Base-by-base conservation (phyloP, 2,113 vertebrate species). In the Thermophis baileyi region DNA sequence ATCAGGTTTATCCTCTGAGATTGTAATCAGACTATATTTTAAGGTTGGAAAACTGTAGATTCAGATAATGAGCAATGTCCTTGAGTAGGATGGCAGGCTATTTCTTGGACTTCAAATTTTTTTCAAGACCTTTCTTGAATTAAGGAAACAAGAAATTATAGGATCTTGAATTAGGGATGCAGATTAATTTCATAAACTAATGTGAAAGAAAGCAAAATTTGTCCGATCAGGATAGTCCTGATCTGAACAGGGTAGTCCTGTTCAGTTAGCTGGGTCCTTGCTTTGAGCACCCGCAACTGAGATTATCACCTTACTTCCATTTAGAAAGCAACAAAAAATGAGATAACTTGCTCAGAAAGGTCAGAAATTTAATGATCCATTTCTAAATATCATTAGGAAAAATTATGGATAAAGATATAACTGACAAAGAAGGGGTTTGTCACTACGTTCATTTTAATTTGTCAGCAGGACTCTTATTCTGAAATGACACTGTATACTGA, bases 341-440 rank as follows among this genome's bases (percentile, higher is more conserved):
- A 50, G 93, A 6, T 88, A 92, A 93, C 92, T 25, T 92, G 96
- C 85, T 91, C 89, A 88, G 91, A 86, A 24, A 88, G 50, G 91
- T 55, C 16, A 92, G 92, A 50, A 89, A 60, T 24, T 6, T 47
- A 86, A 87, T n/a, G 3, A 57, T 47, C 24, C 35, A 86, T 55
- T 86, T 46, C 20, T 14, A 74, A 51, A 50, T 69, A 53, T 35
- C 35, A 85, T 44, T 87, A 85, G 54, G 16, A 91, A 85, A 81
- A 16, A n/a, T 25, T 22, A 50, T 55, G 53, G 22, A 40, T n/a
- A 81, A 12, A 51, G 8, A 10, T 24, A 47, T 87, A n/a, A n/a
- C n/a, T n/a, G n/a, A n/a, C n/a, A n/a, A n/a, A n/a, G n/a, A n/a
- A n/a, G n/a, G n/a, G n/a, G n/a, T n/a, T n/a, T n/a, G n/a, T n/a